Evolutionary conservation across 2,797 vertebrate species (phyloP).

Genomic region (Catamblyrhynchus diadema): DNA sequence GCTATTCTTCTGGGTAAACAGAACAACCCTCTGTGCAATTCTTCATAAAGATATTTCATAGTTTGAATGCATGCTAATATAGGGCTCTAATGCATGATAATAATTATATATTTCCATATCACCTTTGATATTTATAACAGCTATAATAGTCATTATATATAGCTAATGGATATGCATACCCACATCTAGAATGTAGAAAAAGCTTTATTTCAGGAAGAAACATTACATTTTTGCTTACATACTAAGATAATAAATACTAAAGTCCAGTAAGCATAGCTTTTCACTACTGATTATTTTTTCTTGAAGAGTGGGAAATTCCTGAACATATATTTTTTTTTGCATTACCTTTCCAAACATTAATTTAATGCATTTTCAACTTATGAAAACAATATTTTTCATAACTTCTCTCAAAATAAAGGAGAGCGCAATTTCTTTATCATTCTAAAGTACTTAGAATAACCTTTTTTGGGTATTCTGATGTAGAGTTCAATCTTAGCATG

Average conservation of each 20-base stretch:
- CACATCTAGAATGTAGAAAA: not conserved
- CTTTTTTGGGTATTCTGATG: not conserved
- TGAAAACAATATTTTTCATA: not conserved
- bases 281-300: not conserved
- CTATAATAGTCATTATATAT: not conserved
- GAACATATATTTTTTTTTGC: not conserved
- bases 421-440: not conserved
- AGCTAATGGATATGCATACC: not conserved
- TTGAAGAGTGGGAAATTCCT: not conserved
- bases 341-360: not conserved
- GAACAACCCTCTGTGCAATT: not conserved
- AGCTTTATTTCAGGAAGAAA: not conserved
- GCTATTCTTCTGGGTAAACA: not conserved
- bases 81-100: not conserved
- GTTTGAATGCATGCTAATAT: not conserved
- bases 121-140: not conserved
- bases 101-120: not conserved
- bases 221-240: not conserved
- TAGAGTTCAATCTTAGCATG: not conserved
- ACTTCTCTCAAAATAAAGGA: not conserved
- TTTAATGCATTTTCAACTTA: not conserved
- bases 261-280: not conserved
- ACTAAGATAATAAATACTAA: not conserved
- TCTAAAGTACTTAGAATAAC: not conserved
- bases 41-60: not conserved